Evolutionary conservation across 2,797 vertebrate species (phyloP).

Genomic region (Eutrigla gurnardus): DNA sequence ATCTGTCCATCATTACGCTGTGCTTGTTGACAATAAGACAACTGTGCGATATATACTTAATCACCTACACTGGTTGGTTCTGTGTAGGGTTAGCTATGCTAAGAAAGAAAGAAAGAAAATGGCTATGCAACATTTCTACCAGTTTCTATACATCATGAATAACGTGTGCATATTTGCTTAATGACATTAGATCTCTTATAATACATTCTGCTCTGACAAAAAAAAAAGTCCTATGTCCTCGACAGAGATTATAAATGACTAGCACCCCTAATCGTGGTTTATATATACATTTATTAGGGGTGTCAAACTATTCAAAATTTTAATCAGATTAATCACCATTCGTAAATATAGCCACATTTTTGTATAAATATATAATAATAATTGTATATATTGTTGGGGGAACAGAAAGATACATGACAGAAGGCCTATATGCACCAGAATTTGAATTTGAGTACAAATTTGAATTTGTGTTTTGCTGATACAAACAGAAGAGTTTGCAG

Average conservation of each 20-base stretch:
- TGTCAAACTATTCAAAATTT: no score
- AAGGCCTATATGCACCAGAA: no score
- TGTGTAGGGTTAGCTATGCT: neutral
- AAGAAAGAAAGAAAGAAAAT: neutral
- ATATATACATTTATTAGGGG: no score
- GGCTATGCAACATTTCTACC: neutral
- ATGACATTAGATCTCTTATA: neutral
- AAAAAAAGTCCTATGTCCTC: neutral
- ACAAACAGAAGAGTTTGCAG: no score
- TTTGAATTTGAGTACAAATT: no score
- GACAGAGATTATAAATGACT: neutral
- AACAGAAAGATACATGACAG: no score
- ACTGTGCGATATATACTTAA: slow-evolving; percentile 1
- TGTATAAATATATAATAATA: no score
- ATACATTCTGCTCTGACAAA: neutral
- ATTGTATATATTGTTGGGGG: no score
- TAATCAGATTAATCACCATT: no score
- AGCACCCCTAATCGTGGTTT: no score
- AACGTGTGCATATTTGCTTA: neutral
- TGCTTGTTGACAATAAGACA: slow-evolving; percentile 53
- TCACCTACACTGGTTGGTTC: neutral
- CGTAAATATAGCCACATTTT: no score
- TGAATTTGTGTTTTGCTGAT: no score
- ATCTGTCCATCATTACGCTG: slow-evolving; percentile 57
- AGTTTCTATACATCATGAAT: neutral